phyloP scores from a whole-genome alignment of 2,888 invertebrate species.

The Macrophya alboannulata region DNA sequence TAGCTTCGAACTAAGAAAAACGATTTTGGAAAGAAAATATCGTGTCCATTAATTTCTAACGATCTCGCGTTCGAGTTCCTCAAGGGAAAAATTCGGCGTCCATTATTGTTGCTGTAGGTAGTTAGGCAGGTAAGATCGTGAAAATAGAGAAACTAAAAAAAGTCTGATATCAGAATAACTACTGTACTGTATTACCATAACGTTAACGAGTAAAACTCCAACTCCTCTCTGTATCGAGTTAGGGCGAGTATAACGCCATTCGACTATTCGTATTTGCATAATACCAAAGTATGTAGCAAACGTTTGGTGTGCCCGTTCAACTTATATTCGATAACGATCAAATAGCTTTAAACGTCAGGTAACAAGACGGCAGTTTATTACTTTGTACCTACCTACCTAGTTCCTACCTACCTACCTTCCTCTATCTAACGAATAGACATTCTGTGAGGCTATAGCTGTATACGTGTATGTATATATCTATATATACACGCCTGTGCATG shows the following conservation, averaged over 20 bases:
- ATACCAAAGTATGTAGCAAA: constrained; percentile 43
- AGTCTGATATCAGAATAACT: neutral
- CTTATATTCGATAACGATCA: constrained; percentile 49
- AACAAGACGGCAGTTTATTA: constrained; percentile 53
- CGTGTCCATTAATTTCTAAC: too few species aligned
- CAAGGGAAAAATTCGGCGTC: too few species aligned
- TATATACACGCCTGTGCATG: neutral
- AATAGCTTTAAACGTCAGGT: constrained; percentile 49
- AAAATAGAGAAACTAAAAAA: neutral
- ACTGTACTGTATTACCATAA: constrained; percentile 14
- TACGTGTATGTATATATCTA: neutral
- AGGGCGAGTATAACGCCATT: neutral
- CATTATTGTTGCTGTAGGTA: too few species aligned
- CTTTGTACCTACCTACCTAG: constrained; percentile 10
- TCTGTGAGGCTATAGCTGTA: neutral
- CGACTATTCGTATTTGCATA: constrained; percentile 32
- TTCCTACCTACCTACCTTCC: neutral
- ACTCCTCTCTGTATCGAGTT: neutral
- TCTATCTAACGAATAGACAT: constrained; percentile 36
- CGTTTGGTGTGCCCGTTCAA: constrained; percentile 35
- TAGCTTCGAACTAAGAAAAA: too few species aligned
- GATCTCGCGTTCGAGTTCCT: too few species aligned
- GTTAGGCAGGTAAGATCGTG: too few species aligned
- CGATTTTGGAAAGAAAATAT: too few species aligned
- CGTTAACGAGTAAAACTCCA: neutral